A percentile compares a stretch with the other conserved stretches of the same genome.
These are phyloP conservation scores for Rhipidura dahli DNA, from an alignment of 2,113 vertebrate genomes.

Conservation along the genomic window DNA sequence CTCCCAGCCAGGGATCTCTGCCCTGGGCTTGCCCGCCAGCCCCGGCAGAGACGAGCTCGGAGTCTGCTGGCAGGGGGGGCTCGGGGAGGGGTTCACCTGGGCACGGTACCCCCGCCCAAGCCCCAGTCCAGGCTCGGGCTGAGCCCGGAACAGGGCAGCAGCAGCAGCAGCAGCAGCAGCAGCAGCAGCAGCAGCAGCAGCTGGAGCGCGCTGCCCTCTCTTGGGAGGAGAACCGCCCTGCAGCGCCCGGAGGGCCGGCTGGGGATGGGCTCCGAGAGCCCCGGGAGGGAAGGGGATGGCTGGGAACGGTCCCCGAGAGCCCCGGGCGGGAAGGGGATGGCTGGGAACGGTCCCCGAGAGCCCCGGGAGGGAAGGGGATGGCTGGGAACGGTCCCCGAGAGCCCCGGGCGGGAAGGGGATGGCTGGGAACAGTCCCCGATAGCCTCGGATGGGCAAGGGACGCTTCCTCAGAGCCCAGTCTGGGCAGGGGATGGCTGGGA, in stretches of 20 bases:
- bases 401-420: neutral
- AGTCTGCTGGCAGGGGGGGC: no score
- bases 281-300: neutral
- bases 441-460: neutral
- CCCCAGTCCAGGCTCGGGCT: neutral
- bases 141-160: neutral
- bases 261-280: neutral
- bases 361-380: no score
- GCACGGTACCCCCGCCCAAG: neutral
- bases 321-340: neutral
- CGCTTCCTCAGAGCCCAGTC: no score
- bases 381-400: neutral
- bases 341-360: neutral
- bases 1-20: neutral
- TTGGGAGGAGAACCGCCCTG: neutral
- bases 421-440: neutral
- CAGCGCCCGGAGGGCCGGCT: neutral
- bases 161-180: no score
- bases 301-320: neutral
- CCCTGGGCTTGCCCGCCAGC: neutral
- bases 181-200: neutral
- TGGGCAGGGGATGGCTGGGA: no score
- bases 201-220: conserved; percentile 28
- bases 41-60: neutral
- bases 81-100: neutral